A percentile compares a stretch with the other conserved stretches of the same genome.
Evolutionary conservation across 2,888 invertebrate genomes (phyloP).

Genomic region (Drosophila parthenogenetica): DNA sequence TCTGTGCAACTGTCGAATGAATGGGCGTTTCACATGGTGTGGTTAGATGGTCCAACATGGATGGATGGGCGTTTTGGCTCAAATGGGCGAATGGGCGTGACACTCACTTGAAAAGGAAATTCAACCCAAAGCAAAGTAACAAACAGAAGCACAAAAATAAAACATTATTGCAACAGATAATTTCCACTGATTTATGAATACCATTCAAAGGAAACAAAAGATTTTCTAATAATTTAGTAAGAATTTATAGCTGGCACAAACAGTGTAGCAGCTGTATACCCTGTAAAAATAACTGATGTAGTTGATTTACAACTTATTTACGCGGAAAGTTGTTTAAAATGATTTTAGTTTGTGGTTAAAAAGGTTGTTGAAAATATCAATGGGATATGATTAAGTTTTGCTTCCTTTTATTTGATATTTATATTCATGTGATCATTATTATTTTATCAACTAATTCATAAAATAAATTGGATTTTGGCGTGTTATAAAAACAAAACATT

Average conservation of each 20-base stretch:
- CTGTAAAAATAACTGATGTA: not conserved
- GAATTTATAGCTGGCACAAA: slow-evolving; percentile 31
- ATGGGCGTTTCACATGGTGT: slow-evolving; percentile 34
- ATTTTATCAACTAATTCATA: not conserved
- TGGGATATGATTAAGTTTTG: too few relatives aligned
- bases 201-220: slow-evolving; percentile 53
- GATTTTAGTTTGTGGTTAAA: too few relatives aligned
- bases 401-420: not conserved
- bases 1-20: slow-evolving; percentile 65
- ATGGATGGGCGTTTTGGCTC: slow-evolving; percentile 13
- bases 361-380: too few relatives aligned
- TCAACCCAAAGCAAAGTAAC: slow-evolving; percentile 25
- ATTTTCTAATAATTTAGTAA: slow-evolving; percentile 27
- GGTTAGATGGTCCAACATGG: slow-evolving; percentile 22
- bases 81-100: slow-evolving; percentile 36
- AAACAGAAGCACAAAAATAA: not conserved
- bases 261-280: not conserved
- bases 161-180: slow-evolving; percentile 58
- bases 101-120: slow-evolving; percentile 21
- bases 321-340: too few relatives aligned
- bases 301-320: not conserved
- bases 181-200: slow-evolving; percentile 60
- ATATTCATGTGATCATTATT: not conserved
- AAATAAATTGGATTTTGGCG: not conserved
- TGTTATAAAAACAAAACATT: not conserved